A percentile compares a stretch with the other conserved stretches of the same genome.
These are phyloP conservation scores for Melanophora roralis DNA, from an alignment of 2,888 invertebrate species.

Conservation along the genomic window DNA sequence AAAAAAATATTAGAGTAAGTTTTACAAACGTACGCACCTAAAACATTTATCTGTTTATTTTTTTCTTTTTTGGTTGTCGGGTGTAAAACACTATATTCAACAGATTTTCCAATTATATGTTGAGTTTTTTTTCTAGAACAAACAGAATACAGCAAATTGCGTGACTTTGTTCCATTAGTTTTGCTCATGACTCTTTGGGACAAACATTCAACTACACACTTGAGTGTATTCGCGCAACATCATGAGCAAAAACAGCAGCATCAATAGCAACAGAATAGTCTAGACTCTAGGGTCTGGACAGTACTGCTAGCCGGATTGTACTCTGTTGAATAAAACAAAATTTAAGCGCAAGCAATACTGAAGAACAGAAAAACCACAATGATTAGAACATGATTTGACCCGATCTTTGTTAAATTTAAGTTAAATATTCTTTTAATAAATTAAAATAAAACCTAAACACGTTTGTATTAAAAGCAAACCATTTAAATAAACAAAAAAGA, in stretches of 20 bases:
- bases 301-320: slow-evolving; percentile 9
- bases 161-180: slow-evolving; percentile 70
- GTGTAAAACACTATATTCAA: slow-evolving; percentile 37
- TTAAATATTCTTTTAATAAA: not conserved
- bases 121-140: slow-evolving; percentile 30
- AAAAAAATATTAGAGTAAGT: slow-evolving; percentile 1
- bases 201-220: slow-evolving; percentile 30
- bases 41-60: not conserved
- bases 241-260: slow-evolving; percentile 5
- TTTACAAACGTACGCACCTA: not conserved
- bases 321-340: slow-evolving; percentile 36
- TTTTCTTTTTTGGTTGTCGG: slow-evolving; percentile 34
- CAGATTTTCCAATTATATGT: slow-evolving; percentile 25
- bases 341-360: slow-evolving; percentile 30
- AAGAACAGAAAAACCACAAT: slow-evolving; percentile 11
- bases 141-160: slow-evolving; percentile 63
- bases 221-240: slow-evolving; percentile 34
- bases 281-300: not conserved
- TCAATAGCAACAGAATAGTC: not conserved
- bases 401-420: slow-evolving; percentile 47
- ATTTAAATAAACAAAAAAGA: slow-evolving; percentile 33
- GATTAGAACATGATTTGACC: slow-evolving; percentile 52
- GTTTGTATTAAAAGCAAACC: slow-evolving; percentile 33
- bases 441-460: slow-evolving; percentile 18
- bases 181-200: slow-evolving; percentile 65